Conservation (phyloP, 2,797 vertebrate genomes). For the Hippopotamyrus pictus region DNA sequence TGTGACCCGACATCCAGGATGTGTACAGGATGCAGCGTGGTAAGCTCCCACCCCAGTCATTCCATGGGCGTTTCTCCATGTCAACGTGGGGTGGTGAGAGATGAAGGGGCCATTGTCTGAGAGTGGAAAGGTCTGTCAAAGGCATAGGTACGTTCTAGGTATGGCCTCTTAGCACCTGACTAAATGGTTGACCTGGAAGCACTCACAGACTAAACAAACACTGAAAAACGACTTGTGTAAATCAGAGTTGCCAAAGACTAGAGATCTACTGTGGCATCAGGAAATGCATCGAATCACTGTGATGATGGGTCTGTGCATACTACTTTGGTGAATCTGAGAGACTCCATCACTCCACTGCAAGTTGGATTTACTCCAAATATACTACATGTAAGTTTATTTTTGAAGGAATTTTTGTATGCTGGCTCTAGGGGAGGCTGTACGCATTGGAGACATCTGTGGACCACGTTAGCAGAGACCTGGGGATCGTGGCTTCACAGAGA, state of each 20-base stretch:
- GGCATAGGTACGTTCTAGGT: not conserved
- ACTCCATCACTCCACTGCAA: not conserved
- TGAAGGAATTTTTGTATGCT: not conserved
- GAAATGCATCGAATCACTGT: not conserved
- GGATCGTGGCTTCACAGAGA: not conserved
- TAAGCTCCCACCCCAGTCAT: not conserved
- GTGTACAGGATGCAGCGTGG: slow-evolving; percentile 22
- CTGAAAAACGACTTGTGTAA: not conserved
- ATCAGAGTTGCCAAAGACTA: not conserved
- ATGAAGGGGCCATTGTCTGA: not conserved
- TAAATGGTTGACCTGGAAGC: not conserved
- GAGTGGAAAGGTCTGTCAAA: not conserved
- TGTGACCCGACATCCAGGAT: not conserved
- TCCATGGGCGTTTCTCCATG: not conserved
- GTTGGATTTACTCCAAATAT: not conserved
- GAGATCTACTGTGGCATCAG: not conserved
- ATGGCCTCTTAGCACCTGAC: not conserved
- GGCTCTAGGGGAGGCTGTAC: not conserved
- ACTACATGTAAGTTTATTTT: not conserved
- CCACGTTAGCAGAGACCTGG: not conserved
- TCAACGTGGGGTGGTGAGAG: not conserved
- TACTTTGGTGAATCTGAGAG: not conserved
- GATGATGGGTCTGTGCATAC: not conserved
- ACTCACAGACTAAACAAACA: not conserved
- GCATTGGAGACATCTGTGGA: not conserved